phyloP scores from a whole-genome alignment of 35 echinoderm and acorn worm genomes.

The Patiria miniata region DNA sequence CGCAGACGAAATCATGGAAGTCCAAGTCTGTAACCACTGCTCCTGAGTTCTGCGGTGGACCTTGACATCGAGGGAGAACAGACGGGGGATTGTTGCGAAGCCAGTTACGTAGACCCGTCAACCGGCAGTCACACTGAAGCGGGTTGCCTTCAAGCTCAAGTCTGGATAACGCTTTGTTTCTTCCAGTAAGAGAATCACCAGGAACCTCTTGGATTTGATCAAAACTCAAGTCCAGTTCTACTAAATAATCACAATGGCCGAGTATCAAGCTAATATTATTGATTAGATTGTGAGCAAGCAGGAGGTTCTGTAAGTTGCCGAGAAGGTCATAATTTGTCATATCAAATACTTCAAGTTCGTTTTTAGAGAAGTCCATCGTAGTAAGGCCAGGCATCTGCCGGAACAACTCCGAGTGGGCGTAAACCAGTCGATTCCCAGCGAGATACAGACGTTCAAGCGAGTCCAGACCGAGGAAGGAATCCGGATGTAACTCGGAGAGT shows the following conservation, averaged over 20 bases:
- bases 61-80: not conserved
- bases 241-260: not conserved
- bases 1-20: not conserved
- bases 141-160: slow-evolving; percentile 21
- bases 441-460: slow-evolving; percentile 2
- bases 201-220: not conserved
- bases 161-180: not conserved
- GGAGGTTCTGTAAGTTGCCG: not conserved
- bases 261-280: not conserved
- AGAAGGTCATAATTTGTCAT: not conserved
- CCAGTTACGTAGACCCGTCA: slow-evolving; percentile 12
- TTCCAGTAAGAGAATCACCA: not conserved
- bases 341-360: not conserved
- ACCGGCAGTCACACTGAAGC: slow-evolving; percentile 8
- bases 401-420: not conserved
- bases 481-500: not conserved
- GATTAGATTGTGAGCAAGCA: not conserved
- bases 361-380: not conserved
- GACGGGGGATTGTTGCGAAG: slow-evolving; percentile 1
- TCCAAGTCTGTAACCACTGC: slow-evolving; percentile 11
- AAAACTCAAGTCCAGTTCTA: not conserved
- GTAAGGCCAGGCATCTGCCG: not conserved
- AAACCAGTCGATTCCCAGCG: not conserved
- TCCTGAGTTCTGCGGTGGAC: not conserved
- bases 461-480: not conserved